phyloP scores from a whole-genome alignment of 2,797 vertebrate genomes.

The Amphiprion clarkii region DNA sequence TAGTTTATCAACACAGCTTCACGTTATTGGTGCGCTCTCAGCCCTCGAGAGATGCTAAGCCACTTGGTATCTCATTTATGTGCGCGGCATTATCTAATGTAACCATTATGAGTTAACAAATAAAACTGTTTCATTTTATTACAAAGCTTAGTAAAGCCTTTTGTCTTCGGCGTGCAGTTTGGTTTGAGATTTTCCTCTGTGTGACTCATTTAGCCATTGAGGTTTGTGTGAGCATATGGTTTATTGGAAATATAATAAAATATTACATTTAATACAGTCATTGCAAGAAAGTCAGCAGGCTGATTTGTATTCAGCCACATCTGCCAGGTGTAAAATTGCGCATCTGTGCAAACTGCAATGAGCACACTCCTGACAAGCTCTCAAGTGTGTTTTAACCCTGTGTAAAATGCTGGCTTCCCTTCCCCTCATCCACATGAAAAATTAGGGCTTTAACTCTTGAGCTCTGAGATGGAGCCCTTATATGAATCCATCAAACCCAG shows the following conservation, averaged over 20 bases:
- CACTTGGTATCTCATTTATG: constrained; percentile 37
- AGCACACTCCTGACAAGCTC: constrained; percentile 42
- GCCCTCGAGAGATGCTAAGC: constrained; percentile 33
- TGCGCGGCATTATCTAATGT: constrained; percentile 40
- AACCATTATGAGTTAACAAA: constrained; percentile 44
- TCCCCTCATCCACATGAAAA: constrained; percentile 58
- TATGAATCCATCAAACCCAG: constrained; percentile 78
- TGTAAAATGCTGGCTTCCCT: constrained; percentile 52
- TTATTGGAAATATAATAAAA: constrained; percentile 57
- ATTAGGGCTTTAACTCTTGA: constrained; percentile 67
- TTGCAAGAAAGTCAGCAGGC: constrained; percentile 33
- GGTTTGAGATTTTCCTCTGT: constrained; percentile 23
- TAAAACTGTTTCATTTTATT: constrained; percentile 60
- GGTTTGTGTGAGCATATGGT: constrained; percentile 50
- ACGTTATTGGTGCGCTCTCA: constrained; percentile 44
- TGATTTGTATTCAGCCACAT: constrained; percentile 60
- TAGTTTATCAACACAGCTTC: constrained; percentile 56
- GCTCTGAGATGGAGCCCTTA: constrained; percentile 61
- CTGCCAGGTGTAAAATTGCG: constrained; percentile 45
- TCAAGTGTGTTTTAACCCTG: constrained; percentile 66
- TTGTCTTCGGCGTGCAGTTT: constrained; percentile 28
- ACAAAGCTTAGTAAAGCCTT: constrained; percentile 35
- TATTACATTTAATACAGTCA: constrained; percentile 44
- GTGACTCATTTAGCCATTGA: constrained; percentile 38
- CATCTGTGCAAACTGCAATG: constrained; percentile 40